phyloP scores from a whole-genome alignment of 1,140 invertebrate genomes.

The Sinonovacula constricta region DNA sequence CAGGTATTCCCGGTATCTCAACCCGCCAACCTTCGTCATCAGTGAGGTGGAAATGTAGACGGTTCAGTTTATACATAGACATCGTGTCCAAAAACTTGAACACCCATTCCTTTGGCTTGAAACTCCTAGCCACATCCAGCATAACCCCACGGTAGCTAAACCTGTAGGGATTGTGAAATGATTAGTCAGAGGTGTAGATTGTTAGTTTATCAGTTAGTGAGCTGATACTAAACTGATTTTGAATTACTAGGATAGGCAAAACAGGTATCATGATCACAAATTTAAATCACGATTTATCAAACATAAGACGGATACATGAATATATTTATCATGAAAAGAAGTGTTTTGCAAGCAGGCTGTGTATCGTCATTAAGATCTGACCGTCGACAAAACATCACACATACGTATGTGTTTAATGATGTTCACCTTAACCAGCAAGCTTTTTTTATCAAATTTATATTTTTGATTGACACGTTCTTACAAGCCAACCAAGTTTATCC shows the following conservation, averaged over 20 bases:
- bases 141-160: constrained; percentile 73
- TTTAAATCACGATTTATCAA: not conserved
- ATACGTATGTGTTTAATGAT: too few relatives aligned
- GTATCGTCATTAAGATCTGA: too few relatives aligned
- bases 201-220: not conserved
- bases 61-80: constrained; percentile 73
- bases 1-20: constrained; percentile 68
- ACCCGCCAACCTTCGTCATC: constrained; percentile 76
- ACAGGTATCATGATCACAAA: not conserved
- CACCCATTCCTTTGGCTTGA: constrained; percentile 64
- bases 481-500: too few relatives aligned
- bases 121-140: constrained; percentile 73
- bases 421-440: too few relatives aligned
- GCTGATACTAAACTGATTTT: not conserved
- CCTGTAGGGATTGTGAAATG: constrained; percentile 57
- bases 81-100: constrained; percentile 67
- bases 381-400: too few relatives aligned
- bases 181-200: constrained; percentile 25
- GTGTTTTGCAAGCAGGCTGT: too few relatives aligned
- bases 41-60: constrained; percentile 72
- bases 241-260: not conserved
- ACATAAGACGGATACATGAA: not conserved
- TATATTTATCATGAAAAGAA: too few relatives aligned
- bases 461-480: too few relatives aligned
- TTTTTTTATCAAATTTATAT: too few relatives aligned